Conservation (phyloP, 2,113 vertebrate genomes). For the Zootoca vivipara region DNA sequence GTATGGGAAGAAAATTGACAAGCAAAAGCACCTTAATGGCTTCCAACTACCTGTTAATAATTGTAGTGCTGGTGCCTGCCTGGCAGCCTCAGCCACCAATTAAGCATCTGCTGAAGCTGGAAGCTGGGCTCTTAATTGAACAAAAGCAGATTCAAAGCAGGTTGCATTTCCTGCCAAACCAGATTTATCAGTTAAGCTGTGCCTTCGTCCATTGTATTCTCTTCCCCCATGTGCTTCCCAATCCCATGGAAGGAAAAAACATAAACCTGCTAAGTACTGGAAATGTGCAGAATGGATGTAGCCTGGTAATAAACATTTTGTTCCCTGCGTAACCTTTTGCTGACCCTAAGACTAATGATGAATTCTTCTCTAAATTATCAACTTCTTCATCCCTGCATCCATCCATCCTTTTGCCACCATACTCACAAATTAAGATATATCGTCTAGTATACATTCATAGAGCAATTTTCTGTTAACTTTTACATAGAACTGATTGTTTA, state of each 20-base stretch:
- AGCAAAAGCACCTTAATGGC: slow-evolving; percentile 71
- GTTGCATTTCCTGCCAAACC: slow-evolving; percentile 74
- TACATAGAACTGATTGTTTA: slow-evolving; percentile 86
- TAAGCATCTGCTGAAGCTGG: slow-evolving; percentile 83
- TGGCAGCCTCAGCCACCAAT: slow-evolving; percentile 76
- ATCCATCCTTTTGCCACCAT: slow-evolving; percentile 19
- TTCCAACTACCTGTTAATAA: slow-evolving; percentile 81
- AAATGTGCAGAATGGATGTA: slow-evolving; percentile 55
- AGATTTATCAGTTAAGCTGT: slow-evolving; percentile 64
- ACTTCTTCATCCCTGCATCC: slow-evolving; percentile 53
- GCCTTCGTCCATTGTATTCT: slow-evolving; percentile 59
- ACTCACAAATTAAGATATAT: slow-evolving; percentile 75
- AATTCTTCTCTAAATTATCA: slow-evolving; percentile 74
- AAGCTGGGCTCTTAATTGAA: slow-evolving; percentile 76
- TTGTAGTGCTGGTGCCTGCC: slow-evolving; percentile 68
- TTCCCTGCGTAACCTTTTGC: slow-evolving; percentile 70
- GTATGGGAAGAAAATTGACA: slow-evolving; percentile 67
- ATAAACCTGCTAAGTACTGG: slow-evolving; percentile 20
- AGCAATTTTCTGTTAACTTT: slow-evolving; percentile 83
- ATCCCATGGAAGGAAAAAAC: slow-evolving; percentile 15
- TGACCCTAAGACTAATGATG: slow-evolving; percentile 68
- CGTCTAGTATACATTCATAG: slow-evolving; percentile 72
- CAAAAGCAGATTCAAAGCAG: slow-evolving; percentile 75
- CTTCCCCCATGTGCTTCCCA: slow-evolving; percentile 8
- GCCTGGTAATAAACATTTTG: slow-evolving; percentile 46